These are phyloP conservation scores for Pyrocephalus nanus DNA, from an alignment of 2,797 vertebrate species.

Conservation along the genomic window DNA sequence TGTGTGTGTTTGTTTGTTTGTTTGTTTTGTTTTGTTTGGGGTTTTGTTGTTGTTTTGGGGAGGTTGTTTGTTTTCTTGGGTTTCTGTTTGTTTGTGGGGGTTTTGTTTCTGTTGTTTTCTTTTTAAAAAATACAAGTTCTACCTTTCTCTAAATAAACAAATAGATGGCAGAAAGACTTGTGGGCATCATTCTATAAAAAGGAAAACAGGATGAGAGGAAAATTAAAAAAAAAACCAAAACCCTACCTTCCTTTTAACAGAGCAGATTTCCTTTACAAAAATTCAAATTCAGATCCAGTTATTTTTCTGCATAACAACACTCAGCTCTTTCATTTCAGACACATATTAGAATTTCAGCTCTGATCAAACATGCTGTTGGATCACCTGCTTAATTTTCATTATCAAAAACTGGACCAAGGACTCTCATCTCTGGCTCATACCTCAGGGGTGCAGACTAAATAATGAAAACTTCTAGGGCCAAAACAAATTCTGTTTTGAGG, in stretches of 20 bases:
- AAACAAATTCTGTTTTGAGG: not conserved
- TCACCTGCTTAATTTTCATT: not conserved
- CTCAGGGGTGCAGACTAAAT: not conserved
- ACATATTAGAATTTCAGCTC: not conserved
- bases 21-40: not conserved
- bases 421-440: not conserved
- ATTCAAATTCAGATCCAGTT: not conserved
- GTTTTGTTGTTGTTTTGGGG: not conserved
- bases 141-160: not conserved
- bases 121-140: too few relatives aligned
- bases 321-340: not conserved
- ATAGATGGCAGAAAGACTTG: not conserved
- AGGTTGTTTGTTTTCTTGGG: too few relatives aligned
- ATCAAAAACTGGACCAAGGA: not conserved
- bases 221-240: not conserved
- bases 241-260: not conserved
- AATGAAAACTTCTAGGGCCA: not conserved
- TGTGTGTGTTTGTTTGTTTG: too few relatives aligned
- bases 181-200: not conserved
- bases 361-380: not conserved
- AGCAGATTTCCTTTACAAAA: not conserved
- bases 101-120: not conserved
- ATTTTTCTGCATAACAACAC: not conserved
- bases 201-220: accelerated
- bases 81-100: too few relatives aligned